A percentile compares a stretch with the other conserved stretches of the same genome.
Evolutionary conservation across 2,797 vertebrate genomes (phyloP).

Genomic region (Manis javanica): DNA sequence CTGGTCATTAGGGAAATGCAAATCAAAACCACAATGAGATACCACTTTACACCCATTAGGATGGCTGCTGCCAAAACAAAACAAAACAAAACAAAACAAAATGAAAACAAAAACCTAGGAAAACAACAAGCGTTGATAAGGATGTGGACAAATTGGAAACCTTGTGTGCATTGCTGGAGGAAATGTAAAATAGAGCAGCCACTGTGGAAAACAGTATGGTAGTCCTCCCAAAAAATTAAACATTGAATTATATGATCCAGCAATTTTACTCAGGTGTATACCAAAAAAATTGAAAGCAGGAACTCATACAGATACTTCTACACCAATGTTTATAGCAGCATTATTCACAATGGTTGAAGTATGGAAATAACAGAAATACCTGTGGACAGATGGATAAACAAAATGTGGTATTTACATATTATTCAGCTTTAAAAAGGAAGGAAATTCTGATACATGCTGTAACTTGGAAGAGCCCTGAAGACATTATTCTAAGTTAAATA

Average conservation of each 20-base stretch:
- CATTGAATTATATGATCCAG: background rate
- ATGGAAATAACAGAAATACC: background rate
- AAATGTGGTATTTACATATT: background rate
- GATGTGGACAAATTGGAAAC: background rate
- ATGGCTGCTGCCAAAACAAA: background rate
- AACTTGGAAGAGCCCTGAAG: background rate
- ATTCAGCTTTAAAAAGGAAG: background rate
- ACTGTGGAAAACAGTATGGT: background rate
- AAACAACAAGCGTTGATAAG: background rate
- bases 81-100: background rate
- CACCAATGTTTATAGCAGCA: background rate
- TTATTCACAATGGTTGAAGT: background rate
- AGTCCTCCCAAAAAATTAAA: background rate
- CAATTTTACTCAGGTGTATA: background rate
- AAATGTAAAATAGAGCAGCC: background rate
- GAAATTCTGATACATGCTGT: background rate
- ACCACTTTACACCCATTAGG: background rate
- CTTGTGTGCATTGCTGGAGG: background rate
- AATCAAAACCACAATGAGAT: background rate
- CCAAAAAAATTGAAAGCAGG: background rate
- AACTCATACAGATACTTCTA: background rate
- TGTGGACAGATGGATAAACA: background rate
- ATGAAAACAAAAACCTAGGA: background rate
- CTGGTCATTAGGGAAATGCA: background rate
- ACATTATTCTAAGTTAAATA: background rate